These are phyloP conservation scores for Aurelia coerulea DNA, from an alignment of 30 jellyfish, hydroid and myxozoan genomes.

Conservation along the genomic window DNA sequence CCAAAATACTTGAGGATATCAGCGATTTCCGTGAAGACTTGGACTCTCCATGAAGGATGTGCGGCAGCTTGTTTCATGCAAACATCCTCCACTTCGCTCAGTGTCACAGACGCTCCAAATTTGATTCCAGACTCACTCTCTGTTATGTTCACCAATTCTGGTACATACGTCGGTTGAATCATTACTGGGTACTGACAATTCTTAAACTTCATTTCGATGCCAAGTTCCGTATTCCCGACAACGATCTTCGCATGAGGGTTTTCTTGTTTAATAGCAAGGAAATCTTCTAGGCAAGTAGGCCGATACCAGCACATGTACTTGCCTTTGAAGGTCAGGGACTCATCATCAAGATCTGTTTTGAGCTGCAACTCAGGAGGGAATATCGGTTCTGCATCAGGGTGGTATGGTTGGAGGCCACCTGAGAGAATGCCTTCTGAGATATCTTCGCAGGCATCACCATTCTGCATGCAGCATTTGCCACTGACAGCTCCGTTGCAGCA, in stretches of 20 bases:
- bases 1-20: slow-evolving; percentile 31
- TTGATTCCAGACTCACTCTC: slow-evolving; percentile 17
- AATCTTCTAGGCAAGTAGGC: slow-evolving; percentile 12
- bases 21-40: slow-evolving; percentile 30
- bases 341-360: slow-evolving; percentile 26
- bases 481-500: slow-evolving; percentile 29
- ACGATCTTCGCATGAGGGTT: slow-evolving; percentile 48
- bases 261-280: slow-evolving; percentile 3
- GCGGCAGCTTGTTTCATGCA: slow-evolving; percentile 11
- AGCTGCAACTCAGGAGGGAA: slow-evolving; percentile 63
- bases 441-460: not conserved
- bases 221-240: slow-evolving; percentile 32
- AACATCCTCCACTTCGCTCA: slow-evolving; percentile 17
- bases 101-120: slow-evolving; percentile 37
- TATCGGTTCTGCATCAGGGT: slow-evolving; percentile 34
- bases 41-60: slow-evolving; percentile 39
- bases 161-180: slow-evolving; percentile 30
- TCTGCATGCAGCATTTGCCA: slow-evolving; percentile 37
- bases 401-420: not conserved
- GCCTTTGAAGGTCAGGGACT: slow-evolving; percentile 21
- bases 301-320: slow-evolving; percentile 23
- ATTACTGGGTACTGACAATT: slow-evolving; percentile 43
- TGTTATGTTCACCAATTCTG: slow-evolving; percentile 13
- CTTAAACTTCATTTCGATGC: slow-evolving; percentile 30
- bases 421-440: not conserved